Evolutionary conservation across 2,888 invertebrate genomes (phyloP).

Genomic region (Chirona hameri): DNA sequence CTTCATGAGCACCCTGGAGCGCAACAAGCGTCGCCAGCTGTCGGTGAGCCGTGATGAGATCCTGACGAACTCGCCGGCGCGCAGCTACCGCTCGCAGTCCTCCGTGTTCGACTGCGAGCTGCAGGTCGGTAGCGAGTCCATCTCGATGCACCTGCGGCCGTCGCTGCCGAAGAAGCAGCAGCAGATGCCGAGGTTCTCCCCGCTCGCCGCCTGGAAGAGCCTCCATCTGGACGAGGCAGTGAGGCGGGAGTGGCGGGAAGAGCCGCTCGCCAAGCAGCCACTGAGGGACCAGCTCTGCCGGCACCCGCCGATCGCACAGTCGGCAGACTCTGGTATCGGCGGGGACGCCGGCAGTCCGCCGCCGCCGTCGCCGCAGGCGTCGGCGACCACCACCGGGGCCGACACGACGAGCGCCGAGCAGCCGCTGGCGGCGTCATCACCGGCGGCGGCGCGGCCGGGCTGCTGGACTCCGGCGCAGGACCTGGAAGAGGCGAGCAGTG

Average conservation of each 20-base stretch:
- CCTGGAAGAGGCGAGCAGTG: constrained; percentile 61
- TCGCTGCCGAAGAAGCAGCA: constrained; percentile 73
- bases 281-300: background rate
- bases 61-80: background rate
- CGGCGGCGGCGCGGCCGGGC: constrained; percentile 39
- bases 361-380: constrained; percentile 40
- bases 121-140: constrained; percentile 22
- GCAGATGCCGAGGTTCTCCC: constrained; percentile 74
- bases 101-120: background rate
- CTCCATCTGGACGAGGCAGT: constrained; percentile 5
- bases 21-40: constrained; percentile 3
- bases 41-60: constrained; percentile 6
- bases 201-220: constrained; percentile 72
- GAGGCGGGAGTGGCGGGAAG: constrained; percentile 28
- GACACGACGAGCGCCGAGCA: background rate
- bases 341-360: constrained; percentile 64
- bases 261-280: constrained; percentile 26
- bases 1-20: background rate
- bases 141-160: constrained; percentile 62
- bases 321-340: constrained; percentile 78
- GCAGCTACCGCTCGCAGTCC: background rate
- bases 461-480: constrained; percentile 83
- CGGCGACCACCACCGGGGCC: too few species aligned
- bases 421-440: constrained; percentile 41
- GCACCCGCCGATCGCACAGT: constrained; percentile 53